phyloP scores from a whole-genome alignment of 2,888 invertebrate genomes.

The Drosophila anceps region DNA sequence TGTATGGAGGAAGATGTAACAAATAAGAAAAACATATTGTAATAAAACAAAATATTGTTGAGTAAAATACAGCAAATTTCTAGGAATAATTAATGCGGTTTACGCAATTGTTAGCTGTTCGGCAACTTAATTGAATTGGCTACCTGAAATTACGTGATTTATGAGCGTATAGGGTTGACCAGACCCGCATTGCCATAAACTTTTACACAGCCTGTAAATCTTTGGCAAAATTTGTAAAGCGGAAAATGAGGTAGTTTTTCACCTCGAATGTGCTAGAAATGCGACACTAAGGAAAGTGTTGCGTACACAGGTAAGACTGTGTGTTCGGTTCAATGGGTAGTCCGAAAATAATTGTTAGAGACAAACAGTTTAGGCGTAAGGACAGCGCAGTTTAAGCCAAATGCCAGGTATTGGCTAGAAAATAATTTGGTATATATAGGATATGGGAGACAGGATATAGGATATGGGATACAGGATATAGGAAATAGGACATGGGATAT shows the following conservation, averaged over 20 bases:
- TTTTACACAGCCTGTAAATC: constrained; percentile 35
- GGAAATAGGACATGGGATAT: background rate
- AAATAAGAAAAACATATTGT: constrained; percentile 15
- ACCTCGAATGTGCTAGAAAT: constrained; percentile 40
- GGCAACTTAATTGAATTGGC: constrained; percentile 12
- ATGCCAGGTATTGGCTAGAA: background rate
- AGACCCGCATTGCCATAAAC: constrained; percentile 22
- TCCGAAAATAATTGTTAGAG: background rate
- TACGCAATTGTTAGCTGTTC: background rate
- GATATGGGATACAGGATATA: background rate
- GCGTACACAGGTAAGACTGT: constrained; percentile 28
- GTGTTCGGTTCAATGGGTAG: background rate
- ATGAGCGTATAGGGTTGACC: constrained; percentile 17
- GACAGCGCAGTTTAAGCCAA: background rate
- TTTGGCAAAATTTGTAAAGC: constrained; percentile 12
- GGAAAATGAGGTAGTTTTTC: constrained; percentile 4
- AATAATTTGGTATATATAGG: background rate
- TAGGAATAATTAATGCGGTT: background rate
- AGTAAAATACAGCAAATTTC: background rate
- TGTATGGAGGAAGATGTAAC: constrained; percentile 67
- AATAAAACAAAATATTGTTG: background rate
- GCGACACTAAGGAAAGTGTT: constrained; percentile 29
- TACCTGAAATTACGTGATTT: constrained; percentile 41
- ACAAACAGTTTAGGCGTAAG: background rate
- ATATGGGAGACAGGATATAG: background rate